Base-by-base conservation (phyloP, 2,113 vertebrate species). In the Rousettus leschenaultii region DNA sequence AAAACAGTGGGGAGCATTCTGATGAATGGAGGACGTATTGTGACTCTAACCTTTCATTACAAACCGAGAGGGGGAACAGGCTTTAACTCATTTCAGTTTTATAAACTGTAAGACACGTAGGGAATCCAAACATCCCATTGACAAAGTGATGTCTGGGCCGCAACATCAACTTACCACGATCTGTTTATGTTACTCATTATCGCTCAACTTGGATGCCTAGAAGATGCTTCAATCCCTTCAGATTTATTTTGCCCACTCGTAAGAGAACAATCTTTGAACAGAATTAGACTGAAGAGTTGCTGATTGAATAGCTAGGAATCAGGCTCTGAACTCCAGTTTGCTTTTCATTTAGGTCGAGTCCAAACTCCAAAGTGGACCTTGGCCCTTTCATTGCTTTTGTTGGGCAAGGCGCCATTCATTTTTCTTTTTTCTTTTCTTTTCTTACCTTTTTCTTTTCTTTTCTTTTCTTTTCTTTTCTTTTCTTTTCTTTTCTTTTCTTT, bases 21-120 rank as follows among this genome's bases (percentile, higher is more conserved):
- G 91, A 91, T 97, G 94, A 97, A 96, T 93, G 94, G 77, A 97
- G 86, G 96, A 22, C 55, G 48, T 85, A 71, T 71, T 93, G 77
- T 70, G 84, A 73, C n/a, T 86, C 65, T 88, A 80, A 88, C 82
- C 77, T 93, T 86, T 75, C 86, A 66, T 91, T 93, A 65, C 59
- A 88, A 95, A 95, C 38, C 77, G 73, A 55, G 45, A 66, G 28
- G n/a, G 19, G 55, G 16, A 43, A 57, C 65, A 90, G 2, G 21
- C 71, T 88, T 77, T 68, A 85, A 84, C 66, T 77, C 89, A 82
- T 77, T 91, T 92, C 51, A 38, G 57, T 80, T 78, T 70, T 95
- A 84, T 84, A 80, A 96, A 84, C n/a, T 90, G 3, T 85, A 51
- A 94, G 84, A 73, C 75, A 63, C 53, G 7, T 3, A 33, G 73